Conservation (phyloP, 2,797 vertebrate genomes). For the Trichosurus vulpecula region DNA sequence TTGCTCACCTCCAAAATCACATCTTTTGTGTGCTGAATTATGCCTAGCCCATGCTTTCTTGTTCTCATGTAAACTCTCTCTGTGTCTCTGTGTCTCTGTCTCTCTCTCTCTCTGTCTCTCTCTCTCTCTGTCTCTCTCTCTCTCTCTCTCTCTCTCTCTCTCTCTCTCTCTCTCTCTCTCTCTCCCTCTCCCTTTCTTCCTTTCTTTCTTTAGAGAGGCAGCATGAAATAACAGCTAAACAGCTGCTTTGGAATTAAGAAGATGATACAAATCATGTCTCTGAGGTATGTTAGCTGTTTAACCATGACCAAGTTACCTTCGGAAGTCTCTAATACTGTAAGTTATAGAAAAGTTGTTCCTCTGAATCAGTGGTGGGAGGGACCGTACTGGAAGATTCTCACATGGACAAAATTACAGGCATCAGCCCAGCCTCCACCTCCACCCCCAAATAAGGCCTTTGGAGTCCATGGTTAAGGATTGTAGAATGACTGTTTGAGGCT, state of each 20-base stretch:
- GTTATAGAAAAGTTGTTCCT: neutral
- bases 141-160: no score
- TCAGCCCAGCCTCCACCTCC: neutral
- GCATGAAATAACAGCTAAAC: neutral
- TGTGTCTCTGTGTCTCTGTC: no score
- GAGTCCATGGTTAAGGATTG: neutral
- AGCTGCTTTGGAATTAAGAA: neutral
- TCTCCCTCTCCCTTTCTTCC: no score
- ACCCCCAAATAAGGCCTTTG: neutral
- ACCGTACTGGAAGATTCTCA: neutral
- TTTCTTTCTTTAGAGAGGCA: neutral
- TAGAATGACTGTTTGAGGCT: neutral
- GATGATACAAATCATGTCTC: neutral
- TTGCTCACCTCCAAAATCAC: neutral
- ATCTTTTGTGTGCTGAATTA: neutral
- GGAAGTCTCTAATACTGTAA: neutral
- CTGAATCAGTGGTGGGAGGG: neutral
- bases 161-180: no score
- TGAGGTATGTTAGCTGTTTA: neutral
- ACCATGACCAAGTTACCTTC: neutral
- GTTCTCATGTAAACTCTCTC: neutral
- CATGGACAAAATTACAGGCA: neutral
- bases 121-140: no score
- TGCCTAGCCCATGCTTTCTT: neutral
- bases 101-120: no score